Evolutionary conservation across 2,113 vertebrate genomes (phyloP), one percentile per base, ranked within the genome.

Genomic region (Illadopsis cleaveri): DNA sequence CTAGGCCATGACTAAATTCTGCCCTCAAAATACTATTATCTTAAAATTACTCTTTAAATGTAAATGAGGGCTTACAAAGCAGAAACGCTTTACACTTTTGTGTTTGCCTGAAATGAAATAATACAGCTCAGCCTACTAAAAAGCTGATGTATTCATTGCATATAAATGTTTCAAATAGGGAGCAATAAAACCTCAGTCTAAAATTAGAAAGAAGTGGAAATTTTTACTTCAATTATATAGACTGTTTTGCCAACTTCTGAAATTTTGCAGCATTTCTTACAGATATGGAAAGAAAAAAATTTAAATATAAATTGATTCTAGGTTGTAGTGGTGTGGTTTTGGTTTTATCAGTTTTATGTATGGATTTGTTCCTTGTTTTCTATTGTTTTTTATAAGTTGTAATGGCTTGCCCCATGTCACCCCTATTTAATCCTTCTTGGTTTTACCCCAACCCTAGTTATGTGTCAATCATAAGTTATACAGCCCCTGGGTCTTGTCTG

Each of bases 1-100:
- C 62, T 69, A 51, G 37, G 73, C 37, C 25, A 17, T 28, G 35
- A 81, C 65, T 75, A 83, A 90, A 86, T 82, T 87, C 64, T 5
- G 1, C 58, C 28, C 22, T 75, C 58, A 82, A 85, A 90, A 93
- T 94, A 86, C 62, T 58, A 62, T 92, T 95, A 86, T 90, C 75
- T 96, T 90, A 70, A 92, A 89, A 89, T 95, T 89, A 72, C 37
- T 71, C 57, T 94, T 92, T 92, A 89, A 82, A 94, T 93, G 71
- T 73, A 96, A 94, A 96, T 90, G 78, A 85, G 83, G 44, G n/a
- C 82, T 95, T 92, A 88, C 56, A 76, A 86, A 44, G 71, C 31
- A 72, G 82, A 91, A 92, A 84, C 12, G 9, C 25, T 85, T 90
- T 82, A 53, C 23, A 44, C 40, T 90, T 86, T 54, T 83, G 66